A percentile compares a stretch with the other conserved stretches of the same genome.
Conservation (phyloP, 2,113 vertebrate species). For the Tor tambroides region DNA sequence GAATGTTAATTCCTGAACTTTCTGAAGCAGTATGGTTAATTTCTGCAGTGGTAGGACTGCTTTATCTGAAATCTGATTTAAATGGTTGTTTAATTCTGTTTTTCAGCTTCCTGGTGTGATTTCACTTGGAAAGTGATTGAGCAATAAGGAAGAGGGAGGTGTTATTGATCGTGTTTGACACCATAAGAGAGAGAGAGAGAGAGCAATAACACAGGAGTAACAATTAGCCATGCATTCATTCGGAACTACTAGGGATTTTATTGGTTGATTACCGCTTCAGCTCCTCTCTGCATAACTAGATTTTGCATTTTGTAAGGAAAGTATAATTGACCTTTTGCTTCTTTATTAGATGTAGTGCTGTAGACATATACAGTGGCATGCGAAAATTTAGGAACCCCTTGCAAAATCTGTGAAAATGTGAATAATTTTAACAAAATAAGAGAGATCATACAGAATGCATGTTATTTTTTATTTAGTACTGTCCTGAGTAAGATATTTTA, state of each 20-base stretch:
- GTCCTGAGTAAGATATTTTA: too few species aligned
- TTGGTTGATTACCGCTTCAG: constrained; percentile 28
- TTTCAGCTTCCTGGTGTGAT: neutral
- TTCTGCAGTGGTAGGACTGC: neutral
- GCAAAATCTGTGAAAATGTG: too few species aligned
- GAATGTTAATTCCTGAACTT: neutral
- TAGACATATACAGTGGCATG: too few species aligned
- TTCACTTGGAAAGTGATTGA: neutral
- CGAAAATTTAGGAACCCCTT: too few species aligned
- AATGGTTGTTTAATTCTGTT: neutral
- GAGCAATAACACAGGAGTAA: neutral
- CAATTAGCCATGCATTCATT: constrained; percentile 23
- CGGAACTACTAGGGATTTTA: neutral
- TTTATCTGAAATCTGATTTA: constrained; percentile 1
- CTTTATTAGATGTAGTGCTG: neutral
- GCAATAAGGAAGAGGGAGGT: neutral
- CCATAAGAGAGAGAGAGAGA: neutral
- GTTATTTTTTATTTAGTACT: too few species aligned
- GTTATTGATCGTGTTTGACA: constrained; percentile 26
- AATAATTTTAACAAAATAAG: too few species aligned
- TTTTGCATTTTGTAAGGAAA: neutral
- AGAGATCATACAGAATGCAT: too few species aligned
- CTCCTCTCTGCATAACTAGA: neutral
- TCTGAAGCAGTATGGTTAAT: neutral
- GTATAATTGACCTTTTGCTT: neutral